These are phyloP conservation scores for Sciurus carolinensis DNA, from an alignment of 2,797 vertebrate genomes.

Conservation along the genomic window DNA sequence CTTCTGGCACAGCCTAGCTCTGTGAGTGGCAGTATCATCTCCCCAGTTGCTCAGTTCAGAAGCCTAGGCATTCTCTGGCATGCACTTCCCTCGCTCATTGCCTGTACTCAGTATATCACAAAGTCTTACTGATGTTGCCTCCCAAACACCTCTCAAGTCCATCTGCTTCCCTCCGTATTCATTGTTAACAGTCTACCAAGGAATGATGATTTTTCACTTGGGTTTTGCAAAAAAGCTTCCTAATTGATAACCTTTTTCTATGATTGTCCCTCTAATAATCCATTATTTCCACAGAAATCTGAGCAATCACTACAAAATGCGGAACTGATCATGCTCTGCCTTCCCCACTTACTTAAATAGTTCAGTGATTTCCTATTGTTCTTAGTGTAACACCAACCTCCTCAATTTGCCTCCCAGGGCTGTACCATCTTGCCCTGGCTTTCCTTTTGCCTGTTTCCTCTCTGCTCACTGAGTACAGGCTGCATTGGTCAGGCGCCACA, in stretches of 20 bases:
- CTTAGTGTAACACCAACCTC: neutral
- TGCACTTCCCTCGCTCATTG: neutral
- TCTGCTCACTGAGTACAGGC: neutral
- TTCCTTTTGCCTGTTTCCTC: neutral
- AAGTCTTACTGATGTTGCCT: neutral
- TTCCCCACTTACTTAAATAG: conserved; percentile 4
- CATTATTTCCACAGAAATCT: conserved; percentile 44
- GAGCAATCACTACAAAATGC: conserved; percentile 49
- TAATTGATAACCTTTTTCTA: conserved; percentile 15
- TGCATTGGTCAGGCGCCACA: neutral
- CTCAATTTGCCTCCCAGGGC: neutral
- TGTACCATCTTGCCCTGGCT: neutral
- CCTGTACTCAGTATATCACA: neutral
- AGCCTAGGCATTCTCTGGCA: neutral
- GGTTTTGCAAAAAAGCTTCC: conserved; percentile 23
- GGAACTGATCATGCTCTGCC: conserved; percentile 51
- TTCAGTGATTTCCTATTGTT: conserved; percentile 44
- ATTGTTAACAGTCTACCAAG: neutral
- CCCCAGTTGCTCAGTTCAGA: neutral
- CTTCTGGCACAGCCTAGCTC: neutral
- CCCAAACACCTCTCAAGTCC: conserved; percentile 22
- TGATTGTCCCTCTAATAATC: neutral
- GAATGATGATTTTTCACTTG: conserved; percentile 49
- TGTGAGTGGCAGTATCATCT: neutral
- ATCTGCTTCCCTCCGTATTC: conserved; percentile 21